Evolutionary conservation across 2,797 vertebrate genomes (phyloP).

Genomic region (Galaxias olidus): DNA sequence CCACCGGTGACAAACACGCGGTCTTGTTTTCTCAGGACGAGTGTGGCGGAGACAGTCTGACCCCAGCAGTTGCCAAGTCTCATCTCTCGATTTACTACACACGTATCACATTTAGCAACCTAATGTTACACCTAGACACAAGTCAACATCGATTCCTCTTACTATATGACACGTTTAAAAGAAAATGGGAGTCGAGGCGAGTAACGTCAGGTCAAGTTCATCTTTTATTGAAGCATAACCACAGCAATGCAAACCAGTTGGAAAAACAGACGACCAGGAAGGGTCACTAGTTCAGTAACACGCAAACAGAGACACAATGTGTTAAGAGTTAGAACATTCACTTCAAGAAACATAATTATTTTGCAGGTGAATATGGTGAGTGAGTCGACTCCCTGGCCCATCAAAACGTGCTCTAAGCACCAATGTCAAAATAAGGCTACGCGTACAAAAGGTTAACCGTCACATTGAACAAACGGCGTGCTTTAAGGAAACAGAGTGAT

Average conservation of each 20-base stretch:
- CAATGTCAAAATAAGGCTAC: too few relatives aligned
- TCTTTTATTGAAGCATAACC: conserved; percentile 62
- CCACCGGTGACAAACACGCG: too few relatives aligned
- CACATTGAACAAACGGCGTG: too few relatives aligned
- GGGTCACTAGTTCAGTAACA: conserved; percentile 24
- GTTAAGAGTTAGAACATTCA: too few relatives aligned
- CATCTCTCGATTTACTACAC: background rate
- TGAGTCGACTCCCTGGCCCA: conserved; percentile 2
- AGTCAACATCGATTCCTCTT: conserved; percentile 4
- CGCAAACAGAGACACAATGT: too few relatives aligned
- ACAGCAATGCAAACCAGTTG: conserved; percentile 40
- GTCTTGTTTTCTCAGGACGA: conserved; percentile 18
- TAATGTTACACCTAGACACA: conserved; percentile 10
- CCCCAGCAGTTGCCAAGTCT: background rate
- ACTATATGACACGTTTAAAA: background rate
- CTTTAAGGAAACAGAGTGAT: too few relatives aligned
- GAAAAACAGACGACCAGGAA: conserved; percentile 37
- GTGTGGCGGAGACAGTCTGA: conserved; percentile 12
- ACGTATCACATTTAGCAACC: background rate
- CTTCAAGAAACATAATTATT: background rate
- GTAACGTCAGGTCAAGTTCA: conserved; percentile 8
- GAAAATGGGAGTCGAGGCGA: background rate
- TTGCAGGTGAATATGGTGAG: conserved; percentile 9
- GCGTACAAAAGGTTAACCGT: too few relatives aligned
- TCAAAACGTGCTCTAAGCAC: too few relatives aligned